Conservation (phyloP, 1,140 invertebrate species). For the Hyles euphorbiae region DNA sequence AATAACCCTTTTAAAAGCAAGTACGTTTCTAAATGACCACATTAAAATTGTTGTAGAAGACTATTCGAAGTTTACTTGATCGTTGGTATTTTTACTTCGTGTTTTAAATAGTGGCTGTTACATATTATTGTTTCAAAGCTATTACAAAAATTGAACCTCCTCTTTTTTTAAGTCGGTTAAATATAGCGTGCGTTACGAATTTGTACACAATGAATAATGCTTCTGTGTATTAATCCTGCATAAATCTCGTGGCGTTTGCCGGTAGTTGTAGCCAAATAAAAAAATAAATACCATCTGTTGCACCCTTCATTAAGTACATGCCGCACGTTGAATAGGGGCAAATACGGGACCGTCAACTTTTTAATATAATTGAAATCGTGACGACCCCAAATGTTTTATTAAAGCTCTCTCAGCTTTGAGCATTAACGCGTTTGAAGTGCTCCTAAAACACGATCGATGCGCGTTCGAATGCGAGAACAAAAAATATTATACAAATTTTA, state of each 20-base stretch:
- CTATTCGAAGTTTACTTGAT: not conserved
- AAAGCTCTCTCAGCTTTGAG: constrained; percentile 33
- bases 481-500: not conserved
- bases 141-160: too few relatives aligned
- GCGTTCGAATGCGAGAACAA: not conserved
- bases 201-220: constrained; percentile 57
- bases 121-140: too few relatives aligned
- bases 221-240: constrained; percentile 65
- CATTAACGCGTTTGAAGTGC: constrained; percentile 32
- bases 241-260: constrained; percentile 57
- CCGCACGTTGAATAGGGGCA: constrained; percentile 48
- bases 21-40: constrained; percentile 50
- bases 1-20: constrained; percentile 49
- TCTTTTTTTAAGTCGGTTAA: too few relatives aligned
- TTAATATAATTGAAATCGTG: constrained; percentile 72
- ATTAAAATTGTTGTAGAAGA: constrained; percentile 54
- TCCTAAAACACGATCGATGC: constrained; percentile 7
- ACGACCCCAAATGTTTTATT: constrained; percentile 63
- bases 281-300: constrained; percentile 71
- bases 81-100: not conserved
- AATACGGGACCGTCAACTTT: constrained; percentile 57
- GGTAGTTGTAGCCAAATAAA: constrained; percentile 65
- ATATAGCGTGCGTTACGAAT: constrained; percentile 44
- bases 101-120: not conserved
- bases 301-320: constrained; percentile 64